Percentiles rank a stretch among this genome's conserved stretches.
phyloP scores from a whole-genome alignment of 1,140 invertebrate genomes.

The Danaus plexippus region DNA sequence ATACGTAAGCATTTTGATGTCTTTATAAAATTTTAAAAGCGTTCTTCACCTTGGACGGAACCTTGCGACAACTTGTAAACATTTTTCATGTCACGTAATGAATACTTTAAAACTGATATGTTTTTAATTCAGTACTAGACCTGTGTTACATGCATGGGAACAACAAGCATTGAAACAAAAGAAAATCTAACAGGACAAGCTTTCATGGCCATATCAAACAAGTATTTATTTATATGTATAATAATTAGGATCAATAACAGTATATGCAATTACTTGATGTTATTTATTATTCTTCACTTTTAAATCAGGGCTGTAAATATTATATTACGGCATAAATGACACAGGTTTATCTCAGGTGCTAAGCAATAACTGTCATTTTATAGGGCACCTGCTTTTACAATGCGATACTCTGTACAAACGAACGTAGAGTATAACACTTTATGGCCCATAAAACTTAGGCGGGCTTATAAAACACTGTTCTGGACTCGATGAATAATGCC shows the following conservation, averaged over 20 bases:
- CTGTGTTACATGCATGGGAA: conserved; percentile 2
- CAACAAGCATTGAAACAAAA: not conserved
- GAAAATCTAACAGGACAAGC: not conserved
- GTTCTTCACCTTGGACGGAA: conserved; percentile 52
- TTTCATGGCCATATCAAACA: too few relatives aligned
- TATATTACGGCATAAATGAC: conserved; percentile 16
- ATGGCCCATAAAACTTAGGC: conserved; percentile 35
- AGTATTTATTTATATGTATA: too few relatives aligned
- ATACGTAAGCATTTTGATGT: conserved; percentile 38
- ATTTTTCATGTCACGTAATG: not conserved
- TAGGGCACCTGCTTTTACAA: conserved; percentile 29
- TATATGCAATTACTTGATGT: too few relatives aligned
- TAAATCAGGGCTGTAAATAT: conserved; percentile 14
- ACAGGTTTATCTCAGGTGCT: too few relatives aligned
- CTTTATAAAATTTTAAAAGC: conserved; percentile 51
- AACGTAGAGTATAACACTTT: conserved; percentile 31
- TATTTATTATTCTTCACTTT: not conserved
- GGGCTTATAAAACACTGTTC: conserved; percentile 24
- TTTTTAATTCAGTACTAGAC: not conserved
- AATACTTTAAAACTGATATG: conserved; percentile 7
- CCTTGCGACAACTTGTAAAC: conserved; percentile 27
- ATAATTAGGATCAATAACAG: too few relatives aligned
- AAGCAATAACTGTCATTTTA: conserved; percentile 24
- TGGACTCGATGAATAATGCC: conserved; percentile 11
- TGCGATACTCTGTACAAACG: conserved; percentile 36